phyloP scores from a whole-genome alignment of 2,113 vertebrate species.

The Australoheros scitulus region DNA sequence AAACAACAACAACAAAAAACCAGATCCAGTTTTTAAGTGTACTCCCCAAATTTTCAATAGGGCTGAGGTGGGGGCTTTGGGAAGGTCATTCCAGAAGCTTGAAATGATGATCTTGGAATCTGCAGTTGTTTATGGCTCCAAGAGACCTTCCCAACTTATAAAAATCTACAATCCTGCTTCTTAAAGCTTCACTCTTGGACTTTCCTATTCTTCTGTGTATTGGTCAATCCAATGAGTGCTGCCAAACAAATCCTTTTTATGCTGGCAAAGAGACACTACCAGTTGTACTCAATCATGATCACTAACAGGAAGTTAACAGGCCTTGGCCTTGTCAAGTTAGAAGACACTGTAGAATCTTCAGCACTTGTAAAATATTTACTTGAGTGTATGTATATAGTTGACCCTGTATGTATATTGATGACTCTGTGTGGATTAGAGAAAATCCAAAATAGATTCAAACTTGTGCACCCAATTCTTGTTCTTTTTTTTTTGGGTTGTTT shows the following conservation, averaged over 20 bases:
- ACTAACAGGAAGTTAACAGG: not conserved
- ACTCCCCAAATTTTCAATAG: not conserved
- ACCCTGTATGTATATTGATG: not conserved
- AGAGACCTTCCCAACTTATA: not conserved
- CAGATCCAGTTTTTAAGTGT: not conserved
- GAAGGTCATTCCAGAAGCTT: not conserved
- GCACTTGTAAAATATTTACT: not conserved
- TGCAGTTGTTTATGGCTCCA: not conserved
- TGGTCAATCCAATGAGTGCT: not conserved
- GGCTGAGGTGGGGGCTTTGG: not conserved
- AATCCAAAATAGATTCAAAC: too few species aligned
- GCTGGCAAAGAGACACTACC: not conserved
- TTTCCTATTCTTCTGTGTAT: not conserved
- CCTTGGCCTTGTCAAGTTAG: not conserved
- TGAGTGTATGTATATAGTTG: not conserved
- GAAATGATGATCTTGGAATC: constrained; percentile 1
- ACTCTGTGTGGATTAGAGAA: not conserved
- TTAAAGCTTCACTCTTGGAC: not conserved
- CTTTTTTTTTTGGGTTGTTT: too few species aligned
- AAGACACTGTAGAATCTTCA: not conserved
- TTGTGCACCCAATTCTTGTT: too few species aligned
- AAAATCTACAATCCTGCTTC: not conserved
- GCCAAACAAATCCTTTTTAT: not conserved
- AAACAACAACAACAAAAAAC: too few species aligned
- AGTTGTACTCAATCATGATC: not conserved